Base-by-base conservation (phyloP, 2,113 vertebrate genomes). In the Cryptomyrus ogoouensis region DNA sequence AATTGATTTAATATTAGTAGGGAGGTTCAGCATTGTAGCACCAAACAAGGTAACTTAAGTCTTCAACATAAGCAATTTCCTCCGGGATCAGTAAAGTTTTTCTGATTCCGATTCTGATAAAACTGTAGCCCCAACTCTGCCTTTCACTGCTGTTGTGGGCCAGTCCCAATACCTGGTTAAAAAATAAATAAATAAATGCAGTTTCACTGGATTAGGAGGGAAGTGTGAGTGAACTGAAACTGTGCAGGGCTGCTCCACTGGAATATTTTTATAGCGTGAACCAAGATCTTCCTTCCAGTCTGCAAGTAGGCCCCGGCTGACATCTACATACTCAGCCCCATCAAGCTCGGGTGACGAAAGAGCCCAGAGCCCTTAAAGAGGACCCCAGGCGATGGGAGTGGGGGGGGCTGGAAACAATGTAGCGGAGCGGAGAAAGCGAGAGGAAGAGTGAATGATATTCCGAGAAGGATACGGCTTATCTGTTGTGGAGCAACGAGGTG, bases 181-280 rank as follows among this genome's bases (percentile, higher is more conserved):
- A 12, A 56, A 46, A 39, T 35, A 87, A 19, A 47, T 10, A 52
- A 50, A 24, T 4, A 50, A 24, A 44, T 5, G 44, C 46, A 49
- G n/a, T n/a, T 24, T 24, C 39, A 86, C 42, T 10, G 62, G 15
- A 90, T 88, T 53, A 56, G 47, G 31, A 17, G 19, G 52, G 52
- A 58, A n/a, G 39, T 56, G 74, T 44, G 39, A 52, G 56, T 52
- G 89, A 31, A n/a, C 47, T 90, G 44, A 49, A 58, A 52, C 24
- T n/a, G n/a, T 47, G 56, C 46, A 62, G 39, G 17, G 8, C n/a
- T 39, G 6, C 27, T 56, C 35, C 83, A 52, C 42, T 86, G 85
- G 62, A 88, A 53, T 88, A 52, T 90, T 53, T 90, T 90, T 80
- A 87, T 58, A 90, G 89, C 15, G 15, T 88, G 89, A 88, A 66